Base-by-base conservation (phyloP, 2,888 invertebrate genomes). In the Labia minor region DNA sequence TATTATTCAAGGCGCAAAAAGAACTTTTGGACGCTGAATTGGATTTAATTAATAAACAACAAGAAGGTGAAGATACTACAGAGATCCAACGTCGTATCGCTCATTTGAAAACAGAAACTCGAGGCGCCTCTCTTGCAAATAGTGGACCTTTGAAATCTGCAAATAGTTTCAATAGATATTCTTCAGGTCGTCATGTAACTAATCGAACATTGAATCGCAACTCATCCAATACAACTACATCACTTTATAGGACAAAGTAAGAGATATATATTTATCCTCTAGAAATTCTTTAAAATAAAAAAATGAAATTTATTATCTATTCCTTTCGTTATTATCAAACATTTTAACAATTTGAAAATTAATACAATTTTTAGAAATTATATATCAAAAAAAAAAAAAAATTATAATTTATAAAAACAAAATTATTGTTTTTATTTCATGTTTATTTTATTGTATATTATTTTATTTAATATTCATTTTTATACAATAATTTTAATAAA, bases 11-110 rank as follows among this genome's bases (percentile, higher is more conserved):
- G 79, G 76, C 90, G 0, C 90, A 93, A 76, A 91, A 90, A 74
- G 94, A 95, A 74, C 86, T 95, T 65, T 80, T 95, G 10, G 95
- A 95, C 75, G 90, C 92, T 0, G 95, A 96, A 75, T 77, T 95
- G 74, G 95, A 96, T 76, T 80, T 95, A 70, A 91, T 94, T 73
- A 90, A 89, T 1, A 92, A 92, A 72, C 92, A 94, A 74, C 91
- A 87, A 77, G 89, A 89, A 74, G 95, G 95, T 0, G 90, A 87
- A 67, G 95, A 95, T 72, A 91, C 92, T 0, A 83, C 88, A 0
- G 91, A 90, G 71, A 79, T 95, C 64, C 85, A 89, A 72, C 89
- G 87, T 75, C 87, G 85, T 74, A 83, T 93, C 26, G 81, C 84
- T 6, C 92, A 93, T 70, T 79, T 95, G 66, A 84, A 86, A 65